Evolutionary conservation across 2,797 vertebrate species (phyloP), one percentile per base, ranked within the genome.

Genomic region (Loris lydekkerianus): DNA sequence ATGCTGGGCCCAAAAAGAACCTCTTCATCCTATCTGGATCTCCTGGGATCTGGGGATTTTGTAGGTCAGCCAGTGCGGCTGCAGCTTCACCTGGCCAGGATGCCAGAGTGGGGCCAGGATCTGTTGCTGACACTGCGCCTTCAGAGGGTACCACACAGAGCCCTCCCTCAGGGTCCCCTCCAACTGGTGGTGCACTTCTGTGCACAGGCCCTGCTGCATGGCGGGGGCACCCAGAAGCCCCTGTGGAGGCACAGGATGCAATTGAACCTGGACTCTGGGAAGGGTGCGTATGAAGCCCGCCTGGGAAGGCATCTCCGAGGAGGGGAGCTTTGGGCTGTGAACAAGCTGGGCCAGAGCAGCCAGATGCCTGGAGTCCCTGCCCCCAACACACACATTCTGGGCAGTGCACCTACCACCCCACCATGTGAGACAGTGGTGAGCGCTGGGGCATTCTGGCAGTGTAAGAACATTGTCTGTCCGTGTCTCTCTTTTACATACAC

Each of bases 141-240:
- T 29, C 17, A 3, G 86, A 96, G 97, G 82, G 63, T 94, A 9
- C 97, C 94, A 0, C 40, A 85, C 31, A 96, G 96, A 2, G 94
- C 97, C 5, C 60, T 97, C 4, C 97, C 97, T 5, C 21, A 0
- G 87, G 94, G 81, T 0, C 85, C 96, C 34, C 70, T 99, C 37
- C n/a, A 7, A 0, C 78, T 98, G 95, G 94, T 34, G 1, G 94
- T 99, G 84, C 34, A 84, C 58, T n/a, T 98, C 94, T 97, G 86
- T 0, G 97, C 97, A 7, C 98, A 99, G 93, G 97, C 98, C 53
- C 98, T 98, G 97, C 91, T 17, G 40, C 98, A 99, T 96, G 97
- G 97, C 0, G 98, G 98, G 1, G 5, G 2, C 0, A 61, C 82
- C 0, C 73, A 43, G 3, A 65, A 18, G 2, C 91, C 80, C 29